Evolutionary conservation across 2,113 vertebrate genomes (phyloP), one percentile per base, ranked within the genome.

Genomic region (Neodon shergylaensis): DNA sequence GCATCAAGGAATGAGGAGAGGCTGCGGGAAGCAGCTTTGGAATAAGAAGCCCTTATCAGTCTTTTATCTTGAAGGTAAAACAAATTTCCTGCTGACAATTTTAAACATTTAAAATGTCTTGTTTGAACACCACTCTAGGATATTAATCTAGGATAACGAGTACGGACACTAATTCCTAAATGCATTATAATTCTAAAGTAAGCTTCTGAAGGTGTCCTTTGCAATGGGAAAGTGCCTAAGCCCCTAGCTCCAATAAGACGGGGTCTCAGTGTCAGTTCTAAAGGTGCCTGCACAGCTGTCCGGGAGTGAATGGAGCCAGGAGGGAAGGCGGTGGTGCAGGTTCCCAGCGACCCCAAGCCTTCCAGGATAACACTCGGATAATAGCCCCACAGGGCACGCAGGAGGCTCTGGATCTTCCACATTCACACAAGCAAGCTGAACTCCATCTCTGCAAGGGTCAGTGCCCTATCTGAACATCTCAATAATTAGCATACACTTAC

Each of bases 341-440:
- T 44, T 52, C 49, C 31, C 42, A 42, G 16, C 31, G 14, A 31
- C 19, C 10, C 22, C 13, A n/a, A 21, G 16, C 3, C 33, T 5
- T 58, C 39, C 0, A 14, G 4, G 61, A 36, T 22, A 77, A 61
- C 24, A 28, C 44, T 65, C 44, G 24, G 78, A 49, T 1, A 1
- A 24, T 0, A 1, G 3, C 5, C 39, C 31, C n/a, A 1, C 0
- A 3, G 1, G 3, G 39, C 54, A 42, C 14, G 36, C 19, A 0
- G 1, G 36, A 74, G 33, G 47, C 21, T 76, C 42, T 26, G 77
- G 74, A 22, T 42, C 66, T 63, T 66, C 16, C 36, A 61, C 33
- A 26, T 12, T n/a, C 8, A 36, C 26, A 79, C 24, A 52, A 63
- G 16, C 33, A 44, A 79, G 26, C 28, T 21, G 4, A 28, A 54